Evolutionary conservation across 2,888 invertebrate genomes (phyloP).

Genomic region (Pecten maximus): DNA sequence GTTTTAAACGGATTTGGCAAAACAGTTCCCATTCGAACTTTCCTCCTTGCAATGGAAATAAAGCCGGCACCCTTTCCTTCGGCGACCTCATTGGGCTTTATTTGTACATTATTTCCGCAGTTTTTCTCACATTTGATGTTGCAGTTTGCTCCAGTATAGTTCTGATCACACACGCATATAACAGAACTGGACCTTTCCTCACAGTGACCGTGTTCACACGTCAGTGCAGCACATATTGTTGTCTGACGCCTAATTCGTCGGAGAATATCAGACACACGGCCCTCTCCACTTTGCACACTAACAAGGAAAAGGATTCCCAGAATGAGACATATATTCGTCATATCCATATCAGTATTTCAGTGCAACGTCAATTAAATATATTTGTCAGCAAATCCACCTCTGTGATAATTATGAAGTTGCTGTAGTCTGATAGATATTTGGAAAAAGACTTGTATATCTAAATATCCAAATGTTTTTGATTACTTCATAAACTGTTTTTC

Average conservation of each 20-base stretch:
- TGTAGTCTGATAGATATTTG: neutral
- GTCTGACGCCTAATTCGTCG: neutral
- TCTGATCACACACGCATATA: constrained; percentile 6
- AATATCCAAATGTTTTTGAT: neutral
- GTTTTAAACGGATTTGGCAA: neutral
- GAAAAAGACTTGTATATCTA: neutral
- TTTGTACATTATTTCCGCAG: neutral
- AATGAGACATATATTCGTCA: neutral
- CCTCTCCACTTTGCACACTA: neutral
- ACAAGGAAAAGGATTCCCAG: neutral
- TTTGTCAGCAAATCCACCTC: neutral
- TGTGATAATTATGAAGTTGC: neutral
- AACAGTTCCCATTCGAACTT: constrained; percentile 4
- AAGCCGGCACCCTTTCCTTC: neutral
- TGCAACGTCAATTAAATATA: neutral
- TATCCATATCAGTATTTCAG: neutral
- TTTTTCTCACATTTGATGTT: constrained; percentile 27
- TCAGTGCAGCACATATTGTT: neutral
- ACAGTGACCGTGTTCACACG: neutral
- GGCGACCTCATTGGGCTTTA: neutral
- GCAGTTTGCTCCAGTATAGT: constrained; percentile 9
- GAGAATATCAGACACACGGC: neutral
- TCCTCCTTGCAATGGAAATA: neutral
- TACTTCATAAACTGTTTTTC: neutral
- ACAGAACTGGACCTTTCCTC: neutral